Evolutionary conservation across 2,888 invertebrate species (phyloP).

Genomic region (Nephrotoma appendiculata): DNA sequence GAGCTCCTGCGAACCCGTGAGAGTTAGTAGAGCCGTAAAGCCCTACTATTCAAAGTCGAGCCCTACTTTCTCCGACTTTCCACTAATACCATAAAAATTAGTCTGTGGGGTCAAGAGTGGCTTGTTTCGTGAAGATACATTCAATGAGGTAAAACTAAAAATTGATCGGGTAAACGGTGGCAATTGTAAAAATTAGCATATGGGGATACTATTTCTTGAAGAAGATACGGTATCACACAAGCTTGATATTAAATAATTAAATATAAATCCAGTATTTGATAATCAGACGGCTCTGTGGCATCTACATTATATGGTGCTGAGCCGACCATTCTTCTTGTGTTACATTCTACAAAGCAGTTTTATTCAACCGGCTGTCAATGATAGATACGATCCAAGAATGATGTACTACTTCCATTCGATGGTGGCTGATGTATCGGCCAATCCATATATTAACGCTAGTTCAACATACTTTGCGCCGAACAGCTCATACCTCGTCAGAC

Average conservation of each 20-base stretch:
- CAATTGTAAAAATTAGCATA: slow-evolving; percentile 81
- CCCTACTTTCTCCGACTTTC: too few relatives aligned
- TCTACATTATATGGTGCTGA: slow-evolving; percentile 92
- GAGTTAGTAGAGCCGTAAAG: too few relatives aligned
- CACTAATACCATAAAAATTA: too few relatives aligned
- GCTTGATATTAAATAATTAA: slow-evolving; percentile 86
- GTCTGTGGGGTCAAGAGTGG: too few relatives aligned
- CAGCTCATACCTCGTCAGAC: slow-evolving; percentile 87
- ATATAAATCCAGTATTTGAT: slow-evolving; percentile 86
- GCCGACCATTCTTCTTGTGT: slow-evolving; percentile 90
- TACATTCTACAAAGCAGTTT: slow-evolving; percentile 83
- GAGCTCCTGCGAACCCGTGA: too few relatives aligned
- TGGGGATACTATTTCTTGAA: slow-evolving; percentile 70
- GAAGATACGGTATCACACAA: slow-evolving; percentile 77
- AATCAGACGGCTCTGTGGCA: slow-evolving; percentile 88
- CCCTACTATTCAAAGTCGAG: too few relatives aligned
- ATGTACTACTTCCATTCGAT: slow-evolving; percentile 94
- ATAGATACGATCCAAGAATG: slow-evolving; percentile 85
- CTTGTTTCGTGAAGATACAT: too few relatives aligned
- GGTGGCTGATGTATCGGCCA: slow-evolving; percentile 87
- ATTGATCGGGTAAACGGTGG: slow-evolving; percentile 69
- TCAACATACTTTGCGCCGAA: slow-evolving; percentile 90
- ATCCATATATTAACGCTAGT: slow-evolving; percentile 82
- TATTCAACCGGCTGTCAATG: slow-evolving; percentile 78
- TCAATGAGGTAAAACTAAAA: too few relatives aligned